These are phyloP conservation scores for Drosophila lutescens DNA, from an alignment of 2,888 invertebrate species.

Conservation along the genomic window DNA sequence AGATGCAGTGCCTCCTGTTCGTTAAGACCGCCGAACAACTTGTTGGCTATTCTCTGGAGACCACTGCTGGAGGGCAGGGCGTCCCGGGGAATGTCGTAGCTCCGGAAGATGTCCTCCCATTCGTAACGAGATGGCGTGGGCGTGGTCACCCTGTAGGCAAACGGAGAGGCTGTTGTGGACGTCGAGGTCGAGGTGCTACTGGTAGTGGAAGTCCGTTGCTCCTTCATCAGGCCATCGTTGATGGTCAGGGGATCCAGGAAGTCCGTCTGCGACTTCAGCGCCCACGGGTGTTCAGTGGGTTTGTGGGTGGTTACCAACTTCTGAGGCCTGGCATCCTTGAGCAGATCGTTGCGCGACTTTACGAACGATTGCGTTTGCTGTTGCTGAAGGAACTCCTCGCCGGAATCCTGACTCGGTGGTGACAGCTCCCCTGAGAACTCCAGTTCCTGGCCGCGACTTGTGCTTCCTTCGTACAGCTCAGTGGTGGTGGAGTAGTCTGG, in stretches of 20 bases:
- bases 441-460: conserved; percentile 85
- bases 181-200: conserved; percentile 77
- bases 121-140: conserved; percentile 78
- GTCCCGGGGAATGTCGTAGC: conserved; percentile 85
- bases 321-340: conserved; percentile 53
- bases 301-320: conserved; percentile 65
- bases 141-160: conserved; percentile 68
- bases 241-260: conserved; percentile 89
- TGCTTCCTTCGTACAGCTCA: conserved; percentile 83
- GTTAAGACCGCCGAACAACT: conserved; percentile 91
- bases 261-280: conserved; percentile 86
- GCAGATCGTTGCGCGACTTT: conserved; percentile 85
- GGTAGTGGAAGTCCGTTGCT: conserved; percentile 58
- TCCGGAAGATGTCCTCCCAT: conserved; percentile 85
- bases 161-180: conserved; percentile 65
- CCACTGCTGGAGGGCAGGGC: conserved; percentile 87
- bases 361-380: conserved; percentile 90
- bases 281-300: conserved; percentile 84
- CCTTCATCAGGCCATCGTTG: conserved; percentile 87
- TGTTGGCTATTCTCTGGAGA: conserved; percentile 89
- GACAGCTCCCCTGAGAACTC: conserved; percentile 83
- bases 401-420: conserved; percentile 84
- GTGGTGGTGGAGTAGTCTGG: conserved; percentile 78
- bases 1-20: conserved; percentile 90
- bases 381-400: conserved; percentile 87